These are phyloP conservation scores for Channa maculata DNA, from an alignment of 2,113 vertebrate species.

Conservation along the genomic window DNA sequence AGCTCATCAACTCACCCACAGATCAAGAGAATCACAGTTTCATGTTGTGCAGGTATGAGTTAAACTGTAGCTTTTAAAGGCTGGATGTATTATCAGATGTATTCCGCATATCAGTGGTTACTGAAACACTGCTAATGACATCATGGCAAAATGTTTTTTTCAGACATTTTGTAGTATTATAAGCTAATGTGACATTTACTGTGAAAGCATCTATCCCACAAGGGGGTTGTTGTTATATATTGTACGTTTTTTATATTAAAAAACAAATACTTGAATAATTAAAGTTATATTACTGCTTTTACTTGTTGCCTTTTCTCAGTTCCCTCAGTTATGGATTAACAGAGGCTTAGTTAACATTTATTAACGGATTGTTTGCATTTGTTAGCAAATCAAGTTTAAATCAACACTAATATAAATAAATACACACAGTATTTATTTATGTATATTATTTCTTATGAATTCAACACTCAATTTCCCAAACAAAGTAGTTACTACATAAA, in stretches of 20 bases:
- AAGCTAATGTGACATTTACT: constrained; percentile 82
- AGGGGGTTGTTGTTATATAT: constrained; percentile 79
- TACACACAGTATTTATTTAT: no score
- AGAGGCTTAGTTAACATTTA: neutral
- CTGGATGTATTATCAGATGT: constrained; percentile 72
- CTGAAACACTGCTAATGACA: constrained; percentile 61
- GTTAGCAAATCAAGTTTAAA: no score
- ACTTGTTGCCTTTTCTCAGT: constrained; percentile 37
- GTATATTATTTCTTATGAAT: no score
- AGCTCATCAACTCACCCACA: constrained; percentile 53
- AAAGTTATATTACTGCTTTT: constrained; percentile 66
- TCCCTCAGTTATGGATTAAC: neutral
- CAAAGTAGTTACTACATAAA: no score
- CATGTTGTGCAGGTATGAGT: constrained; percentile 54
- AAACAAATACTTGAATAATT: constrained; percentile 80
- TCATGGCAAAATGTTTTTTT: constrained; percentile 60
- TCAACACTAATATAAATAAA: no score
- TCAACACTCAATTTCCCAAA: no score
- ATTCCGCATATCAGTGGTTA: constrained; percentile 65
- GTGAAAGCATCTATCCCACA: constrained; percentile 76
- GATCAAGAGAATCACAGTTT: constrained; percentile 61
- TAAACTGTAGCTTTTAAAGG: constrained; percentile 66
- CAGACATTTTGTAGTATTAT: constrained; percentile 73
- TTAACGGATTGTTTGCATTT: no score
- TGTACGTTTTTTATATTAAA: constrained; percentile 83